A percentile compares a stretch with the other conserved stretches of the same genome.
These are phyloP conservation scores for Gallinago jamesoni DNA, from an alignment of 2,113 vertebrate genomes.

Conservation along the genomic window DNA sequence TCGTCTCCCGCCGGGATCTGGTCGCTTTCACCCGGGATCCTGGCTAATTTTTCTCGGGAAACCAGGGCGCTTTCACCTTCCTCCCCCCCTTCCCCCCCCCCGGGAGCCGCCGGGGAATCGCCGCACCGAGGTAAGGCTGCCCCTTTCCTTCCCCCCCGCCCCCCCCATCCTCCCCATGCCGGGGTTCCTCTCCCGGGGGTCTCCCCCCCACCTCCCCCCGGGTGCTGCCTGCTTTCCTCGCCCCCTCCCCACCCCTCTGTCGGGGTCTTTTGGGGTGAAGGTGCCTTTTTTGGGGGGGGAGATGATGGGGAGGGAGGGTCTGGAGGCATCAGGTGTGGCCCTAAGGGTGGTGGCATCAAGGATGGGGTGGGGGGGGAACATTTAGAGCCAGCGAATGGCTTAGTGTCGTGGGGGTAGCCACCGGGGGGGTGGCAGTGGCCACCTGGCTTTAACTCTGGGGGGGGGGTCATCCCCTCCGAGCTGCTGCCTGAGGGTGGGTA, in stretches of 20 bases:
- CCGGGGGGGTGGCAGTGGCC: not conserved
- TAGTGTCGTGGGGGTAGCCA: fast-evolving
- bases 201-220: not conserved
- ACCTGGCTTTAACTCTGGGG: not conserved
- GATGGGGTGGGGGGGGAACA: not conserved
- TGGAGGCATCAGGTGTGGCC: constrained; percentile 1
- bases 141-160: not conserved
- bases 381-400: not conserved
- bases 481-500: not conserved
- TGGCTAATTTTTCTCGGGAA: not conserved
- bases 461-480: not conserved
- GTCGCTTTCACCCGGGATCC: not conserved
- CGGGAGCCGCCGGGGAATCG: not conserved
- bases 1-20: not conserved
- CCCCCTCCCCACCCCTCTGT: not conserved
- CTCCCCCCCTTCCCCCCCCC: not conserved
- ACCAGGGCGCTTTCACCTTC: not conserved
- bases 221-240: not conserved
- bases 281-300: not conserved
- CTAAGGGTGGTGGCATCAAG: not conserved
- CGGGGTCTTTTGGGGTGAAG: not conserved
- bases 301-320: not conserved
- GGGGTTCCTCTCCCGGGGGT: not conserved
- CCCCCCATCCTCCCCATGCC: too few species aligned
- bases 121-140: constrained; percentile 20